Evolutionary conservation across 2,113 vertebrate genomes (phyloP), one percentile per base, ranked within the genome.

Genomic region (Andinoacara biseriatus): DNA sequence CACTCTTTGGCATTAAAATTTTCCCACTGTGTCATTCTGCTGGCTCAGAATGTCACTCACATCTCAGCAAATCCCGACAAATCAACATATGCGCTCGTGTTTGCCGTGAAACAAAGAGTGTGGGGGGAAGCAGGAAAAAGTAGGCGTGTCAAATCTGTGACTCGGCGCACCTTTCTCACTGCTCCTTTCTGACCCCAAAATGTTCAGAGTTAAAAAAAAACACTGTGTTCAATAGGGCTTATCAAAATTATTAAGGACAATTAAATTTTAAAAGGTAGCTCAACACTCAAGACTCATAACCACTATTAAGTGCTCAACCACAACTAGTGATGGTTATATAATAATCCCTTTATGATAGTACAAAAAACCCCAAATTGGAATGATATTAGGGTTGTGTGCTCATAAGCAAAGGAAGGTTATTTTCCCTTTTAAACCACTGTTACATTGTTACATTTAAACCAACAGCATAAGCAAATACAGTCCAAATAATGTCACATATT

Each of bases 1-100:
- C 90, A 94, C 89, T 94, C 93, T 95, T 96, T 95, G 95, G 94
- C 93, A 91, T 93, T 83, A 88, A 76, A 58, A 82, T 80, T 86
- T 78, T 89, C 79, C 59, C 69, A 63, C 40, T 83, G 75, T 86
- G 80, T 72, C 83, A 83, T 84, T 87, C 74, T 87, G 75, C 75
- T 85, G 81, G 33, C 77, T 88, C 60, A 85, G 78, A 88, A 89
- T 75, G 75, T 67, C 81, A 63, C 62, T 76, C 38, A 87, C 83
- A 81, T 91, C 76, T 89, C 20, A 49, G 63, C 26, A 69, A 80
- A 52, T 82, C 59, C 20, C 78, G 60, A 14, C 43, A 76, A 82
- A 85, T 57, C 5, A 63, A 58, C n/a, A 76, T 80, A 78, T 63
- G 29, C 5, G 46, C 13, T 86, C 8, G 31, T 56, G 38, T 78